Conservation (phyloP, 2,797 vertebrate species). For the Astyanax mexicanus region DNA sequence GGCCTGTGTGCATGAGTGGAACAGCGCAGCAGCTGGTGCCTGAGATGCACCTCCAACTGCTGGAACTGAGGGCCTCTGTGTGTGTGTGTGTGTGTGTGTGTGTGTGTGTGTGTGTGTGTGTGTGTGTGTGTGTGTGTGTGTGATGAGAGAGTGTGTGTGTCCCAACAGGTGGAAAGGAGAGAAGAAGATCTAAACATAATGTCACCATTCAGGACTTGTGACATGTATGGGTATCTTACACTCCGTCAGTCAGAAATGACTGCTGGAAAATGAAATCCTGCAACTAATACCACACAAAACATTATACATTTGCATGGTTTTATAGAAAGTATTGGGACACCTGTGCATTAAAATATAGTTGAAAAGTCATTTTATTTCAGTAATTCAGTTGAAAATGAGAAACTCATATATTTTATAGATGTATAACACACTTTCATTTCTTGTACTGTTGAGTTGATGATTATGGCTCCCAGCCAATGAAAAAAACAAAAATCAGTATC, state of each 20-base stretch:
- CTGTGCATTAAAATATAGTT: too few relatives aligned
- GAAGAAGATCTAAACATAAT: conserved; percentile 15
- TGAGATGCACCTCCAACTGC: conserved; percentile 31
- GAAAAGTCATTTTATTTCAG: too few relatives aligned
- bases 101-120: conserved; percentile 10
- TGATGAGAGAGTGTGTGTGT: conserved; percentile 9
- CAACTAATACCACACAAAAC: too few relatives aligned
- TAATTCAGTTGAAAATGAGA: too few relatives aligned
- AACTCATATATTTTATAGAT: too few relatives aligned
- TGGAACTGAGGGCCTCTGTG: neutral
- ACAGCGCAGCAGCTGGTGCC: conserved; percentile 79
- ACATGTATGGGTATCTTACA: neutral
- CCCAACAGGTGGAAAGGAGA: conserved; percentile 32
- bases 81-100: neutral
- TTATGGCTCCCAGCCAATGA: too few relatives aligned
- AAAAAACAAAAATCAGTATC: too few relatives aligned
- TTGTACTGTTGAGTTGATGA: too few relatives aligned
- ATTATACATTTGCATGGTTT: too few relatives aligned
- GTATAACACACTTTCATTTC: too few relatives aligned
- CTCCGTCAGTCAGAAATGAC: neutral
- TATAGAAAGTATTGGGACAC: too few relatives aligned
- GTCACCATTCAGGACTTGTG: conserved; percentile 14
- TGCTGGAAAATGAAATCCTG: too few relatives aligned
- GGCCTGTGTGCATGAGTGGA: conserved; percentile 75
- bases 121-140: neutral